Base-by-base conservation (phyloP, 2,888 invertebrate species). In the Julus scanicus region DNA sequence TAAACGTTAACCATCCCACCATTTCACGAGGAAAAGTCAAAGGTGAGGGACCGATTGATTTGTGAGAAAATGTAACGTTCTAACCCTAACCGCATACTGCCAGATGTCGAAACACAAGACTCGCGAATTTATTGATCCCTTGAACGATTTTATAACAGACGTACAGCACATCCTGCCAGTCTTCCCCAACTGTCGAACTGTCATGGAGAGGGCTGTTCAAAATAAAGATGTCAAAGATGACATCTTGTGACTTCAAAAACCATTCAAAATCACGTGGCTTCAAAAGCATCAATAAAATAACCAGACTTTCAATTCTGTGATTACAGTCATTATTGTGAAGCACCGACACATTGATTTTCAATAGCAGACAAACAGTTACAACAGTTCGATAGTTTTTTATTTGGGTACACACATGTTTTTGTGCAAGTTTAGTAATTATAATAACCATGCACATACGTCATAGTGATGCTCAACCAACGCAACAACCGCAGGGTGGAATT, bases 31-130 rank as follows among this genome's bases (percentile, higher is more conserved):
- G 11, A 63, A 71, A 71, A 71, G 71, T 29, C 29, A 71, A 29
- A 29, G 71, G 71, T 71, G 29, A 29, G 71, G 71, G 29, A 71
- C 71, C 71, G 29, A 71, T n/a, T 71, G 71, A 71, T 71, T 71
- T 29, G 11, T 13, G 71, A 9, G 71, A 71, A 71, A 71, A 71
- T 29, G 71, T 29, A 71, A 71, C 71, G 29, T 71, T 71, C 11
- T 29, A 29, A 71, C 29, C n/a, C 6, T n/a, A n/a, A 63, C 57
- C n/a, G 53, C n/a, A 71, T 13, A 29, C 29, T 29, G n/a, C 71
- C 71, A 71, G 71, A 71, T 29, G 71, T n/a, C 29, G 71, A 71
- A 71, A 71, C 29, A 29, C 29, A 71, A 29, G 71, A 29, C 71
- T 44, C 44, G 29, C 29, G 29, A 71, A 71, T 29, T 71, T 71